These are phyloP conservation scores for Platycheirus albimanus DNA, from an alignment of 2,888 invertebrate species.

Conservation along the genomic window DNA sequence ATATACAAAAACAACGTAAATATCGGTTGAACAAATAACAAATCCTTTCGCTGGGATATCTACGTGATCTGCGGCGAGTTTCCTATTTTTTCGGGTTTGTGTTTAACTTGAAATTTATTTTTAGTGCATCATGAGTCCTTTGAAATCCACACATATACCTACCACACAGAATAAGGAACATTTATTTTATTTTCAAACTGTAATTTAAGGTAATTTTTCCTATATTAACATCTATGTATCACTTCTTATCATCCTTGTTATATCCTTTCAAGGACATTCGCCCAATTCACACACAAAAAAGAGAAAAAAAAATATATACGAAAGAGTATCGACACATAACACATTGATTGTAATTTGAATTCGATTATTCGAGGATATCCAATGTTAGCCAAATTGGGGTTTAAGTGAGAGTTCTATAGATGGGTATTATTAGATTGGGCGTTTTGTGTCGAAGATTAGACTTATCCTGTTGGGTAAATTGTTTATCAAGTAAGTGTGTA, in stretches of 20 bases:
- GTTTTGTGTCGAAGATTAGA: neutral
- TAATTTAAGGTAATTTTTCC: neutral
- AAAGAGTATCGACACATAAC: constrained; percentile 21
- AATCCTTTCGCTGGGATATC: constrained; percentile 41
- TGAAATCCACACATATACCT: neutral
- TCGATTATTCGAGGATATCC: constrained; percentile 53
- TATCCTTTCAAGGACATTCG: constrained; percentile 15
- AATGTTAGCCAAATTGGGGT: constrained; percentile 39
- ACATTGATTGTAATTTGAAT: constrained; percentile 57
- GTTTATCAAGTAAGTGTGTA: constrained; percentile 3
- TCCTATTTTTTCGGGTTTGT: neutral
- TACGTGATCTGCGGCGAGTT: constrained; percentile 46
- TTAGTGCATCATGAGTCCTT: constrained; percentile 25
- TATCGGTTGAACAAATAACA: neutral
- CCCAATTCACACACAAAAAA: neutral
- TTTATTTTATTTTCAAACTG: neutral
- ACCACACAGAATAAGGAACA: neutral
- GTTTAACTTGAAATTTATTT: constrained; percentile 18
- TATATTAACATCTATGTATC: neutral
- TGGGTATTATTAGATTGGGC: constrained; percentile 45
- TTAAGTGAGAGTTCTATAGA: constrained; percentile 31
- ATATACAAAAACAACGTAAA: constrained; percentile 2
- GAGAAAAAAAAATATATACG: constrained; percentile 1
- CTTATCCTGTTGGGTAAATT: constrained; percentile 36
- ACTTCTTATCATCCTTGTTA: constrained; percentile 4